Percentiles rank a stretch among this genome's conserved stretches.
Evolutionary conservation across 2,113 vertebrate species (phyloP).

Genomic region (Scortum barcoo): DNA sequence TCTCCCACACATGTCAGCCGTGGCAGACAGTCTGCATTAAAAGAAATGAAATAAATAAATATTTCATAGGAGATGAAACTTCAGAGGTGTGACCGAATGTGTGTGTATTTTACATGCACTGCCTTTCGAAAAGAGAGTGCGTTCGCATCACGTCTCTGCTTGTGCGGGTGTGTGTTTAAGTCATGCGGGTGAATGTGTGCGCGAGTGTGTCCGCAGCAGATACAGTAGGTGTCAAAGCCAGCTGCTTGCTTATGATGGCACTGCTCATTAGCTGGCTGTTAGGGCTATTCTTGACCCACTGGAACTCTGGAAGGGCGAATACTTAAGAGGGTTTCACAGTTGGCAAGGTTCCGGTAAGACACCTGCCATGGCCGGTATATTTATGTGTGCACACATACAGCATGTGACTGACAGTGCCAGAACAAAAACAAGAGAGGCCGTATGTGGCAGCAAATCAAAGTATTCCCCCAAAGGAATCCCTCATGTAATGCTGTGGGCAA

Average conservation of each 20-base stretch:
- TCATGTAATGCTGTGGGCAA: slow-evolving; percentile 6
- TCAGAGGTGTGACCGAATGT: slow-evolving; percentile 30
- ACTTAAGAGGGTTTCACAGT: slow-evolving; percentile 49
- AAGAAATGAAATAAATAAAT: slow-evolving; percentile 49
- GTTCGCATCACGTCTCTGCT: background rate
- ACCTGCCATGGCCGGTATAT: background rate
- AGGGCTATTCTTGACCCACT: slow-evolving; percentile 56
- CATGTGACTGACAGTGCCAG: background rate
- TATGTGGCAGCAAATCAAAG: slow-evolving; percentile 26
- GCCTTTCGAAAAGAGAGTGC: background rate
- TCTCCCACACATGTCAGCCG: slow-evolving; percentile 25
- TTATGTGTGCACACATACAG: background rate
- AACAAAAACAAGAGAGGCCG: background rate
- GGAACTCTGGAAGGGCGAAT: slow-evolving; percentile 37
- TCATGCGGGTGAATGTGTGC: background rate
- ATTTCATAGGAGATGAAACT: slow-evolving; percentile 23
- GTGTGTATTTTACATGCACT: accelerated
- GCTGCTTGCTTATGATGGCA: slow-evolving; percentile 57
- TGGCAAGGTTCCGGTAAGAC: slow-evolving; percentile 38
- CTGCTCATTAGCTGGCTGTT: slow-evolving; percentile 69
- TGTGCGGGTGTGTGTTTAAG: background rate
- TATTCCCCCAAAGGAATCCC: background rate
- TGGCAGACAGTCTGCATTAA: slow-evolving; percentile 20
- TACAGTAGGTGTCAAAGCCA: slow-evolving; percentile 57
- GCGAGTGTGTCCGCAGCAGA: slow-evolving; percentile 1